These are phyloP conservation scores for Actias luna DNA, from an alignment of 2,888 invertebrate genomes.

Conservation along the genomic window DNA sequence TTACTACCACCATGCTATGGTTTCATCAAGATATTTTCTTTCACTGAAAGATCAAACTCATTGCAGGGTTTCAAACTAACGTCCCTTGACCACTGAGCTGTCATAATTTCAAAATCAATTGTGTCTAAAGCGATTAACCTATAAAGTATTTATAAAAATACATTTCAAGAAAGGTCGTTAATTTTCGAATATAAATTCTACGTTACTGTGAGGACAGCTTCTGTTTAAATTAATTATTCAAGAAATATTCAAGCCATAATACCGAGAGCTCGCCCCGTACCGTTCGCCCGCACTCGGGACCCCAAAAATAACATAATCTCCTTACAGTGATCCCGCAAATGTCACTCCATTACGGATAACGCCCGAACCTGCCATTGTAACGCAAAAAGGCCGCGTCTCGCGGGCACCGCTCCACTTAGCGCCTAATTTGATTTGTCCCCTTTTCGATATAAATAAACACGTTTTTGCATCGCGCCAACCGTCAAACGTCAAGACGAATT, in stretches of 20 bases:
- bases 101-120: too few relatives aligned
- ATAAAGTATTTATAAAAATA: too few relatives aligned
- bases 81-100: too few relatives aligned
- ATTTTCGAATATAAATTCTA: too few relatives aligned
- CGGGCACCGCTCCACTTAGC: conserved; percentile 21
- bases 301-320: conserved; percentile 33
- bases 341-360: conserved; percentile 38
- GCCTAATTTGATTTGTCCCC: conserved; percentile 20
- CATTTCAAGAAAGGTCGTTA: too few relatives aligned
- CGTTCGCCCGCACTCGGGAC: conserved; percentile 15
- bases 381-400: conserved; percentile 30
- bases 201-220: too few relatives aligned
- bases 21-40: too few relatives aligned
- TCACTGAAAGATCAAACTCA: too few relatives aligned
- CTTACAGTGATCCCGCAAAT: conserved; percentile 37
- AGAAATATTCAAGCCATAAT: conserved; percentile 1
- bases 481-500: conserved; percentile 8
- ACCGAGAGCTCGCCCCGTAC: background rate
- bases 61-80: too few relatives aligned
- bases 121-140: too few relatives aligned
- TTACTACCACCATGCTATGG: too few relatives aligned
- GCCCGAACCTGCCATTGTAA: conserved; percentile 32
- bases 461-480: background rate
- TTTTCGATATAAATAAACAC: conserved; percentile 11
- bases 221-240: background rate